Evolutionary conservation across 2,797 vertebrate species (phyloP), one percentile per base, ranked within the genome.

Genomic region (Oophaga sylvatica): DNA sequence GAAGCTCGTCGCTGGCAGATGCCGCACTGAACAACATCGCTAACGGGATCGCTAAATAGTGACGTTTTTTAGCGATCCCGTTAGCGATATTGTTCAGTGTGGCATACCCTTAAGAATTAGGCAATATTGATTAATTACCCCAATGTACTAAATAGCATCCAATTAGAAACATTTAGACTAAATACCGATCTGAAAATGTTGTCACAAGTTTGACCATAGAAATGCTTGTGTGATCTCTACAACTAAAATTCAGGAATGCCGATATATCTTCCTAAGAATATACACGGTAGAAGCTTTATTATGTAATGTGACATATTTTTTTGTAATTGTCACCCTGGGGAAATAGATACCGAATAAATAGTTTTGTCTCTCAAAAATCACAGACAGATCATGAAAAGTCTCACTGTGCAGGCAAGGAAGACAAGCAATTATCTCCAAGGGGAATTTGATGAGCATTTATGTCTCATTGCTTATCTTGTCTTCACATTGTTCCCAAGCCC

Each of bases 391-490:
- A 86, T 86, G 88, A 86, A 86, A 53, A 79, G 80, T 89, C 80
- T 86, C 45, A 59, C 84, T 86, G 84, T 62, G 56, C n/a, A 85
- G 78, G 73, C 88, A 79, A n/a, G 10, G 80, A 76, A 89, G 88
- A 89, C 71, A 83, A 78, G 78, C 84, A 86, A 83, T 86, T 89
- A 89, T 86, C 84, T 83, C 80, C 63, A 62, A 81, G 48, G 71
- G 81, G 63, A 85, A 70, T 85, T 86, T 76, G 48, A 85, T 78
- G 87, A 75, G 84, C 81, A 86, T 83, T 89, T 86, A 86, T 83
- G 80, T 83, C 88, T 88, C 68, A 53, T 78, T 78, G 59, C 85
- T 86, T 89, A 89, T 89, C 88, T 89, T 82, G 71, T 89, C 84
- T 76, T 82, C 53, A 79, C 84, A 83, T 86, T 82, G 88, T 86